Percentiles rank a stretch among this genome's conserved stretches.
Evolutionary conservation across 2,888 invertebrate species (phyloP).

Genomic region (Drosophila borealis): DNA sequence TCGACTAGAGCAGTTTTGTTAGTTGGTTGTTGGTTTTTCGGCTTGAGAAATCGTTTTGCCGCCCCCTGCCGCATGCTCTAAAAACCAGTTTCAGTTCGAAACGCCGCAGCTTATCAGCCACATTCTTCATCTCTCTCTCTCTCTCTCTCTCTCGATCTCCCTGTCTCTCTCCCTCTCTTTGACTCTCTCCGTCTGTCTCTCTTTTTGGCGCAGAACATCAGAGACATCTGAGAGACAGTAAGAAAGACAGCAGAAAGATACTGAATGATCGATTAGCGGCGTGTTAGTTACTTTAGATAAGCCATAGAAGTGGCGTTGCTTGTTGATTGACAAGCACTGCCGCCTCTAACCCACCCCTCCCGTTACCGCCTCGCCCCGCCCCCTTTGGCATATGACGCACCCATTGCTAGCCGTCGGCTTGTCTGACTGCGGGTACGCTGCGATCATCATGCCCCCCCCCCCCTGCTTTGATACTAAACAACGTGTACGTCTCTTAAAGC

Average conservation of each 20-base stretch:
- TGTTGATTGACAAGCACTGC: slow-evolving; percentile 60
- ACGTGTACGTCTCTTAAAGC: slow-evolving; percentile 27
- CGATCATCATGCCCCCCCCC: slow-evolving; percentile 29
- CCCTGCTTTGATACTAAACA: slow-evolving; percentile 27
- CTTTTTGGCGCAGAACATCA: slow-evolving; percentile 9
- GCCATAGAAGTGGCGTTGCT: slow-evolving; percentile 65
- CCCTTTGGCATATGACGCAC: slow-evolving; percentile 38
- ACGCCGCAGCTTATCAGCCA: slow-evolving; percentile 48
- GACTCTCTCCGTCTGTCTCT: neutral
- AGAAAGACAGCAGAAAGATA: slow-evolving; percentile 37
- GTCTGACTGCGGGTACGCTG: slow-evolving; percentile 27
- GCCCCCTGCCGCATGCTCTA: slow-evolving; percentile 14
- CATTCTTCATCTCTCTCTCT: slow-evolving; percentile 30
- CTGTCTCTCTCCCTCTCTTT: neutral
- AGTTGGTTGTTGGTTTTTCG: slow-evolving; percentile 23
- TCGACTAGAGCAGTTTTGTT: slow-evolving; percentile 4
- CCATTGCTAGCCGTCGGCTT: slow-evolving; percentile 7
- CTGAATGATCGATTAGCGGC: slow-evolving; percentile 64
- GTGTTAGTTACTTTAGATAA: slow-evolving; percentile 64
- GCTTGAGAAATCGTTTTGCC: slow-evolving; percentile 54
- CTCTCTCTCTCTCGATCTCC: neutral
- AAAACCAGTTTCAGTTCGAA: slow-evolving; percentile 49
- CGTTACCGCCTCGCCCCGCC: neutral
- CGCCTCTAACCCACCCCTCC: neutral
- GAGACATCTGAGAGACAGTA: slow-evolving; percentile 2